Evolutionary conservation across 1,140 invertebrate genomes (phyloP).

Genomic region (Drosophila funebris): DNA sequence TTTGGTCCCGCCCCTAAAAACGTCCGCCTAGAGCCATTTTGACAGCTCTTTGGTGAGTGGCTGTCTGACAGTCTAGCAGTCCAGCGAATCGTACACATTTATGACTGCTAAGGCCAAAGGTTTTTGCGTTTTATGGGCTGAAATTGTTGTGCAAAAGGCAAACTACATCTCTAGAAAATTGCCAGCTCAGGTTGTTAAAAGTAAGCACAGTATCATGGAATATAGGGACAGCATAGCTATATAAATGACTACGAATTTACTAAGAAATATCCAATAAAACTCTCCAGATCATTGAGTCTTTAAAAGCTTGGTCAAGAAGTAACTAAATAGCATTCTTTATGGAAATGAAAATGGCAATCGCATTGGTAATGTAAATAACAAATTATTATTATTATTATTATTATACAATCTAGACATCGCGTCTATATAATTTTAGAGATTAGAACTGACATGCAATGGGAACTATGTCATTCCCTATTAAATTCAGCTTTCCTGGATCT

Average conservation of each 20-base stretch:
- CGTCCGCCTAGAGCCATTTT: slow-evolving; percentile 45
- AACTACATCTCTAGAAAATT: slow-evolving; percentile 36
- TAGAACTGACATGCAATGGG: no score
- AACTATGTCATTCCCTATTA: no score
- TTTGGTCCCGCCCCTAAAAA: not conserved
- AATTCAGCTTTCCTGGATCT: no score
- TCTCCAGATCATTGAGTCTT: not conserved
- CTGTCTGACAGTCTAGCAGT: slow-evolving; percentile 17
- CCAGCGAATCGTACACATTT: slow-evolving; percentile 59
- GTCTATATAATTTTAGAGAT: no score
- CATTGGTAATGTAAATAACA: no score
- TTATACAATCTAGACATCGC: no score
- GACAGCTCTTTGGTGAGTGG: slow-evolving; percentile 56
- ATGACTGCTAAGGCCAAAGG: slow-evolving; percentile 68
- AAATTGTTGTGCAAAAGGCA: slow-evolving; percentile 49
- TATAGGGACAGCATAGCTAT: slow-evolving; percentile 6
- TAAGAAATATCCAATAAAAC: not conserved
- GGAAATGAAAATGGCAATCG: not conserved
- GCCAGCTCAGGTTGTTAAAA: slow-evolving; percentile 33
- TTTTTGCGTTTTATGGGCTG: slow-evolving; percentile 53
- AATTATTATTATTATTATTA: no score
- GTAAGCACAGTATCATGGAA: slow-evolving; percentile 32
- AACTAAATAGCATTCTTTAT: not conserved
- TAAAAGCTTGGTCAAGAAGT: not conserved
- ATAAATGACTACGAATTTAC: not conserved